Evolutionary conservation across 2,113 vertebrate species (phyloP).

Genomic region (Amia ocellicauda): DNA sequence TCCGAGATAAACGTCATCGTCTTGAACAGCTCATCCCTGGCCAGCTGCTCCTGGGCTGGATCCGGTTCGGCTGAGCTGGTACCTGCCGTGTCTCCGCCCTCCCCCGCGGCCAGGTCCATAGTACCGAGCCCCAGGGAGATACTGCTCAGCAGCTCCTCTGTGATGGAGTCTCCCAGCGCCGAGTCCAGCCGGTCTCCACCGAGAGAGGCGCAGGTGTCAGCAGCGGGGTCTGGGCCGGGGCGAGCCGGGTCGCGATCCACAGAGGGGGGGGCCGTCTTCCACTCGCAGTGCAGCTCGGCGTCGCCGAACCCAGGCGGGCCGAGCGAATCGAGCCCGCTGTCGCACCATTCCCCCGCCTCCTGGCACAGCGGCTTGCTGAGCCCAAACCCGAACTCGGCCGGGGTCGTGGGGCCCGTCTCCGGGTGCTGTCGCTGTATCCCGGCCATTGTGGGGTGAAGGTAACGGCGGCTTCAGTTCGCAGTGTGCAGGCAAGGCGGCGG

Average conservation of each 20-base stretch:
- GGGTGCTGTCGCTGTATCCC: constrained; percentile 21
- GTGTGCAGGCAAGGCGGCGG: constrained; percentile 4
- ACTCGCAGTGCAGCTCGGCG: constrained; percentile 14
- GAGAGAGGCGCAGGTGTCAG: constrained; percentile 17
- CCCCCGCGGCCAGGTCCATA: constrained; percentile 29
- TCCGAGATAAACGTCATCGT: constrained; percentile 66
- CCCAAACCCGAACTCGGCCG: constrained; percentile 21
- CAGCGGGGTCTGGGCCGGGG: background rate
- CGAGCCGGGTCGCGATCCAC: background rate
- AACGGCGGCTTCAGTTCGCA: background rate
- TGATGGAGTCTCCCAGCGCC: constrained; percentile 50
- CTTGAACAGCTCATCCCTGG: constrained; percentile 34
- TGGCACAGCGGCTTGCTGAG: constrained; percentile 20
- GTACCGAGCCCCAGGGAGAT: constrained; percentile 42
- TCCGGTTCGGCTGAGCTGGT: background rate
- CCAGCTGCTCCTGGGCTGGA: constrained; percentile 19
- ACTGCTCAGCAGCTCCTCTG: constrained; percentile 37
- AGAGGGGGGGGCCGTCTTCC: background rate
- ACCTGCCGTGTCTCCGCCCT: constrained; percentile 21
- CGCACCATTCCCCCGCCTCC: constrained; percentile 62
- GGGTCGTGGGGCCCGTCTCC: constrained; percentile 19
- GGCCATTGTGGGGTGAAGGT: constrained; percentile 27
- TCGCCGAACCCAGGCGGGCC: constrained; percentile 38
- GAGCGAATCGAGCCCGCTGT: constrained; percentile 72
- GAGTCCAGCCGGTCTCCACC: constrained; percentile 46